phyloP scores from a whole-genome alignment of 2,888 invertebrate species.

The Lamellibrachia satsuma region DNA sequence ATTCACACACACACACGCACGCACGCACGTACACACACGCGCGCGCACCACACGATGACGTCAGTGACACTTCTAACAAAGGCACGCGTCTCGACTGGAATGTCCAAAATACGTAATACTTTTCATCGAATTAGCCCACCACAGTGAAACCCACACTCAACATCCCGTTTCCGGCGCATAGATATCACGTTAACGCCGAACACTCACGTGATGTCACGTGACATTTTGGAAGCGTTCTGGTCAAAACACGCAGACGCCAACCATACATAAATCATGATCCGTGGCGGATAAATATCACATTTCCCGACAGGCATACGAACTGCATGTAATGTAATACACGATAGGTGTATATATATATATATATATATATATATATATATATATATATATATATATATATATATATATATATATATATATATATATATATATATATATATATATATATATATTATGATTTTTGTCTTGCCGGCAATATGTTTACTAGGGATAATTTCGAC shows the following conservation, averaged over 20 bases:
- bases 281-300: neutral
- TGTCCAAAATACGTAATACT: constrained; percentile 17
- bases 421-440: neutral
- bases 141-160: neutral
- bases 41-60: neutral
- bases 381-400: neutral
- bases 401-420: neutral
- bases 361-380: neutral
- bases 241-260: neutral
- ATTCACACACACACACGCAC: neutral
- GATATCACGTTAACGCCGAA: constrained; percentile 3
- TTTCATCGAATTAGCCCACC: constrained; percentile 13
- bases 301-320: neutral
- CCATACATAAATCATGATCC: neutral
- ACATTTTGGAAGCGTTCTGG: neutral
- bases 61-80: neutral
- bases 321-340: neutral
- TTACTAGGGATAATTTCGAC: neutral
- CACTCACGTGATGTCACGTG: neutral
- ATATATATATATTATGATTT: neutral
- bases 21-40: neutral
- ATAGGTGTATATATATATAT: neutral
- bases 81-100: constrained; percentile 10
- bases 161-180: neutral
- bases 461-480: neutral